Base-by-base conservation (phyloP, 2,888 invertebrate genomes). In the Gandaritis pyraliata region DNA sequence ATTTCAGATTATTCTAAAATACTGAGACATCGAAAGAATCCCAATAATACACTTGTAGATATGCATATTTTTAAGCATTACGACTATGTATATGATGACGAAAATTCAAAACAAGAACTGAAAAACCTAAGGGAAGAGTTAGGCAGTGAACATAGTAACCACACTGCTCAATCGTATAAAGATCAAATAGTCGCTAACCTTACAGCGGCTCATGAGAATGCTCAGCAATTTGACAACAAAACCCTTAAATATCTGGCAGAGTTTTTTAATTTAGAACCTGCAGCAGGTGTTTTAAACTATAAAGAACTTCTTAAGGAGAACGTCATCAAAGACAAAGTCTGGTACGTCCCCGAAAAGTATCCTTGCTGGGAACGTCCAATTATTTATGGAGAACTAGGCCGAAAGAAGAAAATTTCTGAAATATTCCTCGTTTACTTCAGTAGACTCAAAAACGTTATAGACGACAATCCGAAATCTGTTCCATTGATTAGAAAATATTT, bases 321-420 rank as follows among this genome's bases (percentile, higher is more conserved):
- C 33, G 39, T 36, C 39, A 54, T 55, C 36, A 65, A 66, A 7
- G 62, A 60, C 38, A 65, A 72, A 36, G 55, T 76, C 39, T 91
- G 90, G 91, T 90, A 86, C 60, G 83, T 87, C 1, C 82, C 86
- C 23, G 87, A 88, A 76, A 78, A 78, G 62, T 76, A 77, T 54
- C 83, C 87, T 12, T 91, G 91, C 73, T 91, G 90, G 90, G 77
- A 88, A 38, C 73, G 90, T 49, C 90, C 91, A 2, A 61, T 85
- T 12, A 60, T 91, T 13, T 86, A 85, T 69, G 91, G 86, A 56
- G 81, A 82, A 74, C 48, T 81, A 23, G 78, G 75, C 10, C 41
- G 12, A 38, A 74, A 64, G 63, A 70, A 53, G 12, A 72, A 66
- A 43, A 61, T 58, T 7, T 57, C 72, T 1, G 73, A 82, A 16